Evolutionary conservation across 92 coral and sea anemone genomes (phyloP), one percentile per base, ranked within the genome.

Genomic region (Meandrina meandrites): DNA sequence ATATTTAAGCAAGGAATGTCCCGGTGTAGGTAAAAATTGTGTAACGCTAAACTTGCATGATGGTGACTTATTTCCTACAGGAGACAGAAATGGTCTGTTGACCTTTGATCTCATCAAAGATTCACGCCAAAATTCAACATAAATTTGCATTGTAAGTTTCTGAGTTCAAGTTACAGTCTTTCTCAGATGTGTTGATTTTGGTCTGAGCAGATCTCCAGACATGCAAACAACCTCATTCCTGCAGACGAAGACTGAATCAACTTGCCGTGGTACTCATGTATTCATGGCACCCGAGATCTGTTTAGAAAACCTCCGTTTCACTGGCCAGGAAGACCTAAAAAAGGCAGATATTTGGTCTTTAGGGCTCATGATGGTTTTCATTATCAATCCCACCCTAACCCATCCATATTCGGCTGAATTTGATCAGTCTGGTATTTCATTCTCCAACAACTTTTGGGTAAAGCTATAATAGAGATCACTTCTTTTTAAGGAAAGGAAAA

Each of bases 131-230:
- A n/a, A n/a, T n/a, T n/a, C n/a, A n/a, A n/a, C n/a, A n/a, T n/a
- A n/a, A n/a, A n/a, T n/a, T n/a, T n/a, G n/a, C n/a, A n/a, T n/a
- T n/a, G n/a, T n/a, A n/a, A n/a, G n/a, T n/a, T n/a, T n/a, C 81
- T 34, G 85, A 89, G 57, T 89, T 79, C 73, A 79, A 90, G 13
- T 86, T 90, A 54, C 11, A 22, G 30, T 86, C 90, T 57, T 90
- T 90, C 37, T 47, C 92, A 0, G 87, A 90, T 76, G 87, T 90
- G 76, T 73, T 90, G 75, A 88, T 72, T 88, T 88, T 76, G 91
- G 83, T 31, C 77, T 81, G 48, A 88, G 91, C 35, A 42, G 87
- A 35, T 34, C 82, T 32, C 51, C 81, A 24, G 90, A 72, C 40
- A 79, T 87, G 31, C 90, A 87, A 48, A 86, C 89, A 82, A 67